These are phyloP conservation scores for Pycnomerus fuliginosus DNA, from an alignment of 2,888 invertebrate species.

Conservation along the genomic window DNA sequence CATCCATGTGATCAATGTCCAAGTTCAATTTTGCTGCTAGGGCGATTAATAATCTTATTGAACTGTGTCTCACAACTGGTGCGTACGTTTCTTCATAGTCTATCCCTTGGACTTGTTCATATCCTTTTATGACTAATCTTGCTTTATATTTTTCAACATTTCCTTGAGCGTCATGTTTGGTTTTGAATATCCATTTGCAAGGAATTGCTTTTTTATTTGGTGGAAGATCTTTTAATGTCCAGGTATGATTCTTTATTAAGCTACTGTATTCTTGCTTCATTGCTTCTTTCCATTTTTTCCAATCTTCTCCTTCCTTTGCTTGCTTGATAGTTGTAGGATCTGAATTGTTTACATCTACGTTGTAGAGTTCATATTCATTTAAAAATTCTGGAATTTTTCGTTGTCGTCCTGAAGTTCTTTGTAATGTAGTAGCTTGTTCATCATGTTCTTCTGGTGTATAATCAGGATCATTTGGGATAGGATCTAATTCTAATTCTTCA, in stretches of 20 bases:
- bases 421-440: too few relatives aligned
- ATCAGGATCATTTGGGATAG: too few relatives aligned
- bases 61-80: neutral
- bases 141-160: neutral
- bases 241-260: neutral
- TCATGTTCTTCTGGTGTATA: too few relatives aligned
- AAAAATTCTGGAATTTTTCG: too few relatives aligned
- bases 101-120: neutral
- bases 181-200: neutral
- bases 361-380: too few relatives aligned
- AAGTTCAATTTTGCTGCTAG: neutral
- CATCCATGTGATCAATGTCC: neutral
- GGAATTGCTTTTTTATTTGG: neutral
- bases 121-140: neutral
- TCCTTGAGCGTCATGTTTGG: neutral
- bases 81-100: neutral
- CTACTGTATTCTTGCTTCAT: neutral
- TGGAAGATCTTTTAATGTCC: neutral
- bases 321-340: too few relatives aligned
- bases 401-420: too few relatives aligned
- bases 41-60: neutral
- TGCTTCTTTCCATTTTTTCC: neutral
- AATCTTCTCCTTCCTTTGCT: too few relatives aligned
- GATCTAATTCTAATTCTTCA: too few relatives aligned
- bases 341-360: too few relatives aligned